A percentile compares a stretch with the other conserved stretches of the same genome.
phyloP scores from a whole-genome alignment of 2,113 vertebrate species.

The Oncorhynchus gorbuscha region DNA sequence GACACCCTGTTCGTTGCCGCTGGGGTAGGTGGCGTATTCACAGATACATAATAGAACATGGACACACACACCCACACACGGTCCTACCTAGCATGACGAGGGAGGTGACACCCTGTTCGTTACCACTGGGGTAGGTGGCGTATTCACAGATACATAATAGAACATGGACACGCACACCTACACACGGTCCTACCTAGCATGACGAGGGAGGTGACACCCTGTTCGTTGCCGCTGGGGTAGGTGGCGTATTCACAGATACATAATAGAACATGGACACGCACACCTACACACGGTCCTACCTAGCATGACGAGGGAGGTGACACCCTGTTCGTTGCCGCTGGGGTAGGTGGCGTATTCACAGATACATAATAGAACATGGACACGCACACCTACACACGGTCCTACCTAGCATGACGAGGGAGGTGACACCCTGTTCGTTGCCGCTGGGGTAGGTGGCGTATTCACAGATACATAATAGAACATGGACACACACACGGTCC shows the following conservation, averaged over 20 bases:
- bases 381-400: too few species aligned
- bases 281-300: slow-evolving; percentile 64
- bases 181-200: too few species aligned
- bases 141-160: slow-evolving; percentile 75
- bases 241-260: background rate
- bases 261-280: background rate
- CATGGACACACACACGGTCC: slow-evolving; percentile 27
- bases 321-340: slow-evolving; percentile 77
- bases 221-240: too few species aligned
- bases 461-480: background rate
- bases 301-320: slow-evolving; percentile 74
- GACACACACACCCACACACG: background rate
- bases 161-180: too few species aligned
- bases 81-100: slow-evolving; percentile 79
- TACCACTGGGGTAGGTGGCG: slow-evolving; percentile 83
- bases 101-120: slow-evolving; percentile 75
- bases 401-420: too few species aligned
- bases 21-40: background rate
- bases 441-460: too few species aligned
- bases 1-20: too few species aligned
- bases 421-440: too few species aligned
- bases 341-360: slow-evolving; percentile 88
- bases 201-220: too few species aligned
- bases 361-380: slow-evolving; percentile 22
- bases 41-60: background rate